Base-by-base conservation (phyloP, 1,140 invertebrate species). In the Proctacanthus coquilletti region DNA sequence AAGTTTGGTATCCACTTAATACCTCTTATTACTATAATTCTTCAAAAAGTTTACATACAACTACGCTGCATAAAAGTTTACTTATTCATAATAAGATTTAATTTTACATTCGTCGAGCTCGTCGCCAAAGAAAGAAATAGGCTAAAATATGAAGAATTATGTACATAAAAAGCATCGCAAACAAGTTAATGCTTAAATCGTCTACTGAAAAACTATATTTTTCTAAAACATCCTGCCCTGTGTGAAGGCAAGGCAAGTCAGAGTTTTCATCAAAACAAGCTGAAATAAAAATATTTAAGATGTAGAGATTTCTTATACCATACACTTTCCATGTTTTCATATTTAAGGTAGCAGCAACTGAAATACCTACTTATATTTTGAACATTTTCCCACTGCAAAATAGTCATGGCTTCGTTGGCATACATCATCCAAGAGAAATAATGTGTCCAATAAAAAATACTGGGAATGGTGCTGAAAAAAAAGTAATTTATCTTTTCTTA, bases 341-440 rank as follows among this genome's bases (percentile, higher is more conserved):
- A n/a, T n/a, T 27, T 27, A 17, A 13, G 30, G 17, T 21, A 27
- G 30, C n/a, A 36, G 9, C 19, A 31, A 34, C 6, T 37, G n/a
- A 43, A 40, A 32, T 33, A 53, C 74, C 74, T 64, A 86, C 82
- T 75, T 42, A 87, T 86, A 60, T 84, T 81, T 20, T 69, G 64
- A 10, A 86, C 62, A 17, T 71, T 72, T 27, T 72, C 60, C 83
- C 83, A 87, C 49, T 86, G 82, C 14, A 82, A 52, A 45, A 84
- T 82, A 10, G 73, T 76, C 59, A 94, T 66, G 0, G 84, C 77
- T 68, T 96, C 91, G 49, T 84, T 91, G 2, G 82, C 80, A 58
- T 93, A 92, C 60, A 86, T 77, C 49, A 96, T 71, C 87, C 91
- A 96, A 0, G 88, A 94, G 9, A 94, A 50, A 54, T 89, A 87